Base-by-base conservation (phyloP, 2,797 vertebrate species). In the Anguilla megastoma region DNA sequence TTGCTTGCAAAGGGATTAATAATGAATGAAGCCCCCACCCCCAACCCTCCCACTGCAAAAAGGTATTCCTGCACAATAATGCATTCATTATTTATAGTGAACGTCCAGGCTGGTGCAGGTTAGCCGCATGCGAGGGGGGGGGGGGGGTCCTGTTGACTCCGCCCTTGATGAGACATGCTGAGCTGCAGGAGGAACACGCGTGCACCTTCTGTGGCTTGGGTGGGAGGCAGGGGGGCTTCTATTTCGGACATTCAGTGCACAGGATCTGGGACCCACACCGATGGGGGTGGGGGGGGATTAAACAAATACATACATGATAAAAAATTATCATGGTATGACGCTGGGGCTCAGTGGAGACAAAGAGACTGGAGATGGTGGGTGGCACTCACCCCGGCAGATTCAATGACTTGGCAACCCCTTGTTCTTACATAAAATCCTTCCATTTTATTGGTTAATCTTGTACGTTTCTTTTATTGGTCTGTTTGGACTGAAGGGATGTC, bases 291-390 rank as follows among this genome's bases (percentile, higher is more conserved):
- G 94, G 91, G 94, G 89, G 94, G 95, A 96, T 96, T 97, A 96
- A 96, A 96, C 93, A 96, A 96, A 96, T 96, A 96, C 96, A 96
- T 95, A 96, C 95, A 95, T 95, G 95, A 96, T 96, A 95, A 96
- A 95, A 95, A 95, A 95, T 95, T 95, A 96, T 95, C 93, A 93
- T 92, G 94, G 92, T 92, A 93, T 92, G 93, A 93, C 94, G 92
- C 93, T 91, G 92, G 93, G 91, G 94, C 69, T 92, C 60, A 84
- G 90, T 91, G 92, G 92, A 97, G 95, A 96, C 96, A 96, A 96
- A 96, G 95, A 95, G 95, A 93, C 94, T 94, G 94, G 94, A 92
- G 91, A 41, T 76, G 30, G 30, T 27, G 79, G 48, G 86, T 88
- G 90, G 92, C 90, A 91, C 90, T 93, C 93, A 95, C 91, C 93